These are phyloP conservation scores for Odocoileus hemionus DNA, from an alignment of 2,113 vertebrate species.

Conservation along the genomic window DNA sequence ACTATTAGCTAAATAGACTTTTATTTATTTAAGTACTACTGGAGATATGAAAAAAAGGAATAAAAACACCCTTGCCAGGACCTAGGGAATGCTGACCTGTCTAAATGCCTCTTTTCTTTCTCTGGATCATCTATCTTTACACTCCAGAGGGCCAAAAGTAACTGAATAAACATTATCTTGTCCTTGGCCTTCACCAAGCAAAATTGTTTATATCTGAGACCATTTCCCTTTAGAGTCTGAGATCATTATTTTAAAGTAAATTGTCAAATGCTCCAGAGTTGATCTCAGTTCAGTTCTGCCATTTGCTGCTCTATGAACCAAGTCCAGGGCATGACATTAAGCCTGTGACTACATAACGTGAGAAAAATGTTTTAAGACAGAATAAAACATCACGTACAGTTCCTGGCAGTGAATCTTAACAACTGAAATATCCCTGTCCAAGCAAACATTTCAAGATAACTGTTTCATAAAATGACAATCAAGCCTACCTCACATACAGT, in stretches of 20 bases:
- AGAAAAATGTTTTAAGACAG: slow-evolving; percentile 43
- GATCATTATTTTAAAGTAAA: slow-evolving; percentile 68
- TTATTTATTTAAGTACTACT: slow-evolving; percentile 31
- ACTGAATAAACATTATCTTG: slow-evolving; percentile 70
- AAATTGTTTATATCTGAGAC: slow-evolving; percentile 57
- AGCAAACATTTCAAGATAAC: background rate
- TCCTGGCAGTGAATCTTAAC: slow-evolving; percentile 15
- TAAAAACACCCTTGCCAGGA: background rate
- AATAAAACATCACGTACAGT: background rate
- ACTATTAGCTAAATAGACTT: slow-evolving; percentile 37
- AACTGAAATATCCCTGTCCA: background rate
- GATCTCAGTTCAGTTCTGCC: slow-evolving; percentile 42
- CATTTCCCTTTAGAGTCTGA: slow-evolving; percentile 63
- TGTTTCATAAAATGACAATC: background rate
- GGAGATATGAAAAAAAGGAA: background rate
- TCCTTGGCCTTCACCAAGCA: slow-evolving; percentile 60
- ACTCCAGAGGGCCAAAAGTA: slow-evolving; percentile 47
- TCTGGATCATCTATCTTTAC: slow-evolving; percentile 53
- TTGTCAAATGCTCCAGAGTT: slow-evolving; percentile 45
- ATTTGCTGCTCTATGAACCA: slow-evolving; percentile 62
- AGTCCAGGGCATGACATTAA: slow-evolving; percentile 43
- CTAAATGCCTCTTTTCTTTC: slow-evolving; percentile 43
- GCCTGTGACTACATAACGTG: slow-evolving; percentile 32
- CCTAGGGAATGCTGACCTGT: slow-evolving; percentile 42
- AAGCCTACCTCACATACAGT: background rate